Evolutionary conservation across 1,140 invertebrate genomes (phyloP).

Genomic region (Brachionus angularis): DNA sequence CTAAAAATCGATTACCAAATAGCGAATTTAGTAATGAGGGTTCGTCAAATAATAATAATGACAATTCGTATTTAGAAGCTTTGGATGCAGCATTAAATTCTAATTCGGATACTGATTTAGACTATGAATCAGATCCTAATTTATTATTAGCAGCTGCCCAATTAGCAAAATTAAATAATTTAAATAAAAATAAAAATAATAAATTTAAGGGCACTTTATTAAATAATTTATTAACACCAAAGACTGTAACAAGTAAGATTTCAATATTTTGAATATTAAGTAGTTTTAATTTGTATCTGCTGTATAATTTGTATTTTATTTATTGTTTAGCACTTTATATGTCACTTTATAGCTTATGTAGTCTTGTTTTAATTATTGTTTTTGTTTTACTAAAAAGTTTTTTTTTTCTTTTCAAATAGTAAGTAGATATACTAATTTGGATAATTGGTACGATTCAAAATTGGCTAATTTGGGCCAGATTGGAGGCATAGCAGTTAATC

Average conservation of each 20-base stretch:
- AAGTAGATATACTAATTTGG: slow-evolving; percentile 19
- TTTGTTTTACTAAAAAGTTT: neutral
- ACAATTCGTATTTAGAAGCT: slow-evolving; percentile 26
- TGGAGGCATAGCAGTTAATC: slow-evolving; percentile 40
- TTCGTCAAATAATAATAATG: slow-evolving; percentile 7
- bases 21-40: slow-evolving; percentile 30
- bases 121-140: slow-evolving; percentile 17
- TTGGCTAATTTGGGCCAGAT: slow-evolving; percentile 21
- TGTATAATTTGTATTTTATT: no score
- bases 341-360: no score
- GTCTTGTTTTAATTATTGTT: neutral
- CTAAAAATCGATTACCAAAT: slow-evolving; percentile 16
- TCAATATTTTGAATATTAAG: neutral
- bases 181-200: slow-evolving; percentile 16
- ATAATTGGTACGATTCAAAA: slow-evolving; percentile 17
- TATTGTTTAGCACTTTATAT: no score
- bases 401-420: slow-evolving; percentile 6
- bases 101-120: neutral
- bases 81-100: neutral
- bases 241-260: slow-evolving; percentile 35
- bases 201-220: slow-evolving; percentile 5
- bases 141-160: slow-evolving; percentile 30
- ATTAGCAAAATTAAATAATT: slow-evolving; percentile 26
- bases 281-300: neutral
- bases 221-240: slow-evolving; percentile 9